These are phyloP conservation scores for roundworm (Caenorhabditis elegans) DNA, from an alignment of 1,140 invertebrate genomes.

Conservation along the genomic window WBcel235 BX284606.5:11109501-11110000, in stretches of 20 bases:
- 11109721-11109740: not conserved
- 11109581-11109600: not conserved
- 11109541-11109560: constrained; percentile 21
- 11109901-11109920: too few species aligned
- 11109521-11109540: not conserved
- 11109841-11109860: too few species aligned
- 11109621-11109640: not conserved
- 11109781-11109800: too few species aligned
- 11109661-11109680: not conserved
- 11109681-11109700: not conserved
- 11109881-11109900: too few species aligned
- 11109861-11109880: too few species aligned
- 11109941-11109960: too few species aligned
- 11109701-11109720: not conserved
- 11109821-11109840: not conserved
- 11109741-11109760: constrained; percentile 12
- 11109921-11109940: too few species aligned
- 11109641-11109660: not conserved
- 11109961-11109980: too few species aligned
- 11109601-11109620: not conserved
- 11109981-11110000: too few species aligned
- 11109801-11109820: not conserved
- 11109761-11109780: not conserved
- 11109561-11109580: not conserved
- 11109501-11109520: constrained; percentile 8